Conservation (phyloP, 2,888 invertebrate species). For the Pristionchus mayeri region DNA sequence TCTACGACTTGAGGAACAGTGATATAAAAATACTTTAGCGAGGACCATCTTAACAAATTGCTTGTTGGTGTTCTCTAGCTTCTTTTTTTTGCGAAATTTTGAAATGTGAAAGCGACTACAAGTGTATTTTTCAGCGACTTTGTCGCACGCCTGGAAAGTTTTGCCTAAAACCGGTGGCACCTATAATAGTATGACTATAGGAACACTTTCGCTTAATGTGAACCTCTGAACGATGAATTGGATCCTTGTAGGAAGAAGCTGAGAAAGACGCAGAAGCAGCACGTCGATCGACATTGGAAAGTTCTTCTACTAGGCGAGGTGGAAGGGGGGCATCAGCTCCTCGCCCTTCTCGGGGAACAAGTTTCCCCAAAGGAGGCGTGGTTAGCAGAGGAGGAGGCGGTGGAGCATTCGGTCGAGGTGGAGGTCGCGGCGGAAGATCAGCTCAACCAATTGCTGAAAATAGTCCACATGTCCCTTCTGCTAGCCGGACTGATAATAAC, state of each 20-base stretch:
- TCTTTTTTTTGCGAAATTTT: too few relatives aligned
- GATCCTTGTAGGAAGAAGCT: not conserved
- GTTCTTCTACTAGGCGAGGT: not conserved
- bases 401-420: slow-evolving; percentile 10
- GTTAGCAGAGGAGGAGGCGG: slow-evolving; percentile 10
- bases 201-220: too few relatives aligned
- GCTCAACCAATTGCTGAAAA: not conserved
- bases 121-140: too few relatives aligned
- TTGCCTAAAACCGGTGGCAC: too few relatives aligned
- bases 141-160: too few relatives aligned
- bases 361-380: not conserved
- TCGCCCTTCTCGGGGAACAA: not conserved
- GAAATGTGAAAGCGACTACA: too few relatives aligned
- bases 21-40: too few relatives aligned
- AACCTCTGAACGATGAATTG: too few relatives aligned
- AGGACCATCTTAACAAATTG: too few relatives aligned
- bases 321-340: slow-evolving; percentile 23
- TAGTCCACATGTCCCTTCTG: not conserved
- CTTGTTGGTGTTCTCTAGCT: too few relatives aligned
- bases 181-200: too few relatives aligned
- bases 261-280: slow-evolving; percentile 17
- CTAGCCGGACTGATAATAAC: not conserved
- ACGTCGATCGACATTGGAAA: not conserved
- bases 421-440: not conserved
- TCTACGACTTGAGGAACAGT: too few relatives aligned